These are phyloP conservation scores for Mus spicilegus DNA, from an alignment of 2,113 vertebrate genomes.

Conservation along the genomic window DNA sequence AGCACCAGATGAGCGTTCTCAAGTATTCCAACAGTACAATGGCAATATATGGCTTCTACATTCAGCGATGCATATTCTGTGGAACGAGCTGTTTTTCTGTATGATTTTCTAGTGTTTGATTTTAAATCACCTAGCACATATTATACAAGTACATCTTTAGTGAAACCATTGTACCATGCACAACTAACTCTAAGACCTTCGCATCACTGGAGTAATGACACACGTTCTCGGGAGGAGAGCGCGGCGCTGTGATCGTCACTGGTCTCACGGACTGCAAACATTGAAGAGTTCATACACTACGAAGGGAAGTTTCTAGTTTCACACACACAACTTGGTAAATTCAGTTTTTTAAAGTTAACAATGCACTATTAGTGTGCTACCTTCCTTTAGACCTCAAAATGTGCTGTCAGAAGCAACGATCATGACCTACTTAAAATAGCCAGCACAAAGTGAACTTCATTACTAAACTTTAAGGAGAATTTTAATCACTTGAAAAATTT, in stretches of 20 bases:
- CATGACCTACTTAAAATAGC: constrained; percentile 62
- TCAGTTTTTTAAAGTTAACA: constrained; percentile 49
- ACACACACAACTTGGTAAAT: constrained; percentile 38
- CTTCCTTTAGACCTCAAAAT: constrained; percentile 71
- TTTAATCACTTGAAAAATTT: constrained; percentile 61
- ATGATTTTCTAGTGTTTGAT: constrained; percentile 65
- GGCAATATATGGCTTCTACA: constrained; percentile 85
- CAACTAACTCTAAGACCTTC: constrained; percentile 75
- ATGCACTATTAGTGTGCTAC: constrained; percentile 47
- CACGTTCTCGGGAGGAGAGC: constrained; percentile 64
- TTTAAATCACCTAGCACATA: constrained; percentile 74
- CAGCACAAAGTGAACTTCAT: constrained; percentile 64
- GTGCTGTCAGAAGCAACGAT: constrained; percentile 57
- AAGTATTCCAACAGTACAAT: constrained; percentile 81
- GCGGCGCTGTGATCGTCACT: constrained; percentile 68
- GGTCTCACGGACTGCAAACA: constrained; percentile 65
- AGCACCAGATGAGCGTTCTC: constrained; percentile 83
- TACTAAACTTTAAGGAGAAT: constrained; percentile 62
- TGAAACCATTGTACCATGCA: constrained; percentile 84
- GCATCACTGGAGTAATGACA: constrained; percentile 52
- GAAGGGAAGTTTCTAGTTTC: constrained; percentile 66
- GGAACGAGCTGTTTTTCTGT: constrained; percentile 63
- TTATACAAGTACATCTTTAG: constrained; percentile 74
- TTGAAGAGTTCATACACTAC: constrained; percentile 54
- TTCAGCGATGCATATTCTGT: constrained; percentile 71